These are phyloP conservation scores for Stichodactyla helianthus DNA, from an alignment of 64 coral and sea anemone genomes.

Conservation along the genomic window DNA sequence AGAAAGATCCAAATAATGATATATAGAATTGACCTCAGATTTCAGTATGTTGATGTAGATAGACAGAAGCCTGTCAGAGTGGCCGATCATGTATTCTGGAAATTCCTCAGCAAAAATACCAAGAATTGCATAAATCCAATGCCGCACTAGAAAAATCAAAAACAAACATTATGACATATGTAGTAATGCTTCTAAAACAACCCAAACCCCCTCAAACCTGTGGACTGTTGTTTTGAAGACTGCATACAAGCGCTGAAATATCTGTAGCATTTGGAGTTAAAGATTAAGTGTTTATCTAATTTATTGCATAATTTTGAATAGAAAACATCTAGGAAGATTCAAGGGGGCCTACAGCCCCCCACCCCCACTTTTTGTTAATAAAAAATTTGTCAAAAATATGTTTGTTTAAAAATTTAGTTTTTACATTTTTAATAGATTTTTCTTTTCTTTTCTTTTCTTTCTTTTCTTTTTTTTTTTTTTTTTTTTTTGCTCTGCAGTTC, in stretches of 20 bases:
- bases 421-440: too few species aligned
- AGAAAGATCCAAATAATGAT: not conserved
- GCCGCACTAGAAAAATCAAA: conserved; percentile 29
- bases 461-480: too few species aligned
- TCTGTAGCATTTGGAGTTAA: conserved; percentile 1
- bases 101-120: conserved; percentile 67
- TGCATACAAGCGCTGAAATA: conserved; percentile 59
- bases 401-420: too few species aligned
- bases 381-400: too few species aligned
- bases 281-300: not conserved
- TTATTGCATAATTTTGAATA: not conserved
- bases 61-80: conserved; percentile 45
- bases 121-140: conserved; percentile 56
- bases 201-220: conserved; percentile 18
- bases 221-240: conserved; percentile 56
- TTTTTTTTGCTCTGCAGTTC: too few species aligned
- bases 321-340: too few species aligned
- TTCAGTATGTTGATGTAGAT: conserved; percentile 67
- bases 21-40: conserved; percentile 37
- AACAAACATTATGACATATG: not conserved
- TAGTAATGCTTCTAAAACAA: not conserved
- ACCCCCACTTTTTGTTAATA: too few species aligned
- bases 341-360: too few species aligned
- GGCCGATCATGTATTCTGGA: conserved; percentile 49
- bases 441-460: too few species aligned